Evolutionary conservation across 2,888 invertebrate species (phyloP).

Genomic region (Sesia apiformis): DNA sequence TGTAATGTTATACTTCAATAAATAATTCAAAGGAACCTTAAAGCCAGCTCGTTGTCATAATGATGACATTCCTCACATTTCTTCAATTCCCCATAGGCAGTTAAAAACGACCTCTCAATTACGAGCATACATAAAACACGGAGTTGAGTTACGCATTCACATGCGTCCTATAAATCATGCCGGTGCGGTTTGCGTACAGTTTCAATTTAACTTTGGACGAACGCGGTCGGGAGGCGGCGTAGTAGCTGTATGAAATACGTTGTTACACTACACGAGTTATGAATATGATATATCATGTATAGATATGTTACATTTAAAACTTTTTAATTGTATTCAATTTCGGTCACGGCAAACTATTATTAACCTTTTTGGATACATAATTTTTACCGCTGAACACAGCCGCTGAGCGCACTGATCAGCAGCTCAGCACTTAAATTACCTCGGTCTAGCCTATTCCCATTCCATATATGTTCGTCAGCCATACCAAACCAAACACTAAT

Average conservation of each 20-base stretch:
- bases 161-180: slow-evolving; percentile 61
- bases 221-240: not conserved
- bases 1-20: too few species aligned
- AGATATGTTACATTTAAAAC: not conserved
- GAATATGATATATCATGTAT: not conserved
- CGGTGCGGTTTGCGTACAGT: slow-evolving; percentile 58
- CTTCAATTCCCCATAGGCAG: not conserved
- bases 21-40: too few species aligned
- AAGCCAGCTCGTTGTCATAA: too few species aligned
- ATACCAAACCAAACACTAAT: too few species aligned
- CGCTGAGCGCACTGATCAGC: too few species aligned
- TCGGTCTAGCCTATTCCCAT: too few species aligned
- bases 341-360: too few species aligned
- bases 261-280: not conserved
- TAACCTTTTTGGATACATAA: too few species aligned
- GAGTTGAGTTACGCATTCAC: slow-evolving; percentile 36
- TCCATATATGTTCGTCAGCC: too few species aligned
- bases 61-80: not conserved
- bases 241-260: not conserved
- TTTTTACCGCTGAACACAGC: too few species aligned
- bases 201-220: slow-evolving; percentile 64
- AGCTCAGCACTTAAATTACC: too few species aligned
- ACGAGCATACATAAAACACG: slow-evolving; percentile 23
- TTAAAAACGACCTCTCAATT: slow-evolving; percentile 1
- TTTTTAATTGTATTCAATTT: too few species aligned